phyloP scores from a whole-genome alignment of 2,113 vertebrate genomes.

The Nothobranchius furzeri region DNA sequence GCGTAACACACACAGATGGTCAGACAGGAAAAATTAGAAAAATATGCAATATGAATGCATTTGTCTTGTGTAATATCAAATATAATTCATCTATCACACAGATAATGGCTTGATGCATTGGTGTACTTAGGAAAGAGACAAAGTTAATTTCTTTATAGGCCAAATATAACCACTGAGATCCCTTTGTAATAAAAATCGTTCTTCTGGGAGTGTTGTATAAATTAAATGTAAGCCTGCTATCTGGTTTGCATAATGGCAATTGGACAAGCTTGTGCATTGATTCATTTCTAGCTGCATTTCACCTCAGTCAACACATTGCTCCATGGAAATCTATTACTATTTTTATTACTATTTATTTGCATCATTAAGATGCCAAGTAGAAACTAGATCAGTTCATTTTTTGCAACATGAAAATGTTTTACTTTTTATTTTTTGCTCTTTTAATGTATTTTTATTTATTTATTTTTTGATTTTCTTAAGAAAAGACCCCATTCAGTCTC shows the following conservation, averaged over 20 bases:
- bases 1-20: slow-evolving; percentile 90
- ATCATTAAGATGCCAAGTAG: slow-evolving; percentile 2
- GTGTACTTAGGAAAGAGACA: slow-evolving; percentile 83
- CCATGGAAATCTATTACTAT: slow-evolving; percentile 38
- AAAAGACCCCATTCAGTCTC: slow-evolving; percentile 26
- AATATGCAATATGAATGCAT: slow-evolving; percentile 92
- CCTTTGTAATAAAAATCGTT: slow-evolving; percentile 77
- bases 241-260: slow-evolving; percentile 73
- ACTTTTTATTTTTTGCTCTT: background rate
- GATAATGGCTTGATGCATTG: slow-evolving; percentile 88
- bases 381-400: background rate
- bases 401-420: too few species aligned
- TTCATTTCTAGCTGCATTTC: slow-evolving; percentile 65
- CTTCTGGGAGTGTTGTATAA: slow-evolving; percentile 78
- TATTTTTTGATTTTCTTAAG: background rate
- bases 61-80: slow-evolving; percentile 85
- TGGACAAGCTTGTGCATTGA: slow-evolving; percentile 48
- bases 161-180: slow-evolving; percentile 76
- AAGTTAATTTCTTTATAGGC: slow-evolving; percentile 85
- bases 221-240: slow-evolving; percentile 79
- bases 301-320: slow-evolving; percentile 49
- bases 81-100: slow-evolving; percentile 85
- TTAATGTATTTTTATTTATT: background rate
- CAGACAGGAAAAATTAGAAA: slow-evolving; percentile 92
- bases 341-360: slow-evolving; percentile 29